Conservation (phyloP, 2,113 vertebrate genomes). For the Nycticebus coucang region DNA sequence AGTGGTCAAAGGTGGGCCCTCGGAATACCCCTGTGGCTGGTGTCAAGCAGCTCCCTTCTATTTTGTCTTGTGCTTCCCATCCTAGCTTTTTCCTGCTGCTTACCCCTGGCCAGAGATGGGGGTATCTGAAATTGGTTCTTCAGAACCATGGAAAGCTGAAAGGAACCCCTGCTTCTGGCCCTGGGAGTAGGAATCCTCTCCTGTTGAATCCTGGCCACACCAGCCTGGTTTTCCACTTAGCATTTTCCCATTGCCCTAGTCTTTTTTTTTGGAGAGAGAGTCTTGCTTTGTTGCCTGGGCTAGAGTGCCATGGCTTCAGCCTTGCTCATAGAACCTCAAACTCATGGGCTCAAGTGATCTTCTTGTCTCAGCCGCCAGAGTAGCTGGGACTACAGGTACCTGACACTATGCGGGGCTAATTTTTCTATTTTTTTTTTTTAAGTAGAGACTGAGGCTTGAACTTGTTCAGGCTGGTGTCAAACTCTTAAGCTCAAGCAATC, state of each 20-base stretch:
- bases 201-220: neutral
- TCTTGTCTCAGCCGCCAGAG: too few species aligned
- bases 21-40: neutral
- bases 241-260: neutral
- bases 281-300: too few species aligned
- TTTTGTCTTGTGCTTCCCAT: neutral
- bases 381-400: too few species aligned
- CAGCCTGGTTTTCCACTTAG: neutral
- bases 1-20: neutral
- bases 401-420: too few species aligned
- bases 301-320: too few species aligned
- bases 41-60: neutral
- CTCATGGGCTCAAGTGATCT: too few species aligned
- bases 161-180: neutral
- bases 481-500: too few species aligned
- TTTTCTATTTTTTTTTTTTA: too few species aligned
- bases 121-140: neutral
- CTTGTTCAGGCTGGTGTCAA: too few species aligned
- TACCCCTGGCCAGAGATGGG: neutral
- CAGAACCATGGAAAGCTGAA: neutral
- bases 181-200: neutral
- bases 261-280: too few species aligned
- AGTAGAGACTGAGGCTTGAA: too few species aligned
- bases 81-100: neutral
- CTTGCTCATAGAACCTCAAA: too few species aligned